phyloP scores from a whole-genome alignment of 2,888 invertebrate genomes.

The Limnephilus rhombicus region DNA sequence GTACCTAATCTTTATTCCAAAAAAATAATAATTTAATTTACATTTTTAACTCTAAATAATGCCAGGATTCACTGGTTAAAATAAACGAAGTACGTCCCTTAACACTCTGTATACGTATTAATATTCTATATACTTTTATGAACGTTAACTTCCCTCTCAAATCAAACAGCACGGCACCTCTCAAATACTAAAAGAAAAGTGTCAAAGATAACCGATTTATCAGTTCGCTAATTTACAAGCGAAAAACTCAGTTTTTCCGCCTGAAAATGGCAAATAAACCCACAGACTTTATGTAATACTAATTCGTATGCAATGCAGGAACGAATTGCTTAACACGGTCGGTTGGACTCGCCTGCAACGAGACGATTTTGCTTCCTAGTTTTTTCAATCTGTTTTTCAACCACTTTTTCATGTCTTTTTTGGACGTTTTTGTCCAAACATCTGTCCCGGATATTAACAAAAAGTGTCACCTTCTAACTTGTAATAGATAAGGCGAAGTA shows the following conservation, averaged over 20 bases:
- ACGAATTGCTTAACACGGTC: conserved; percentile 36
- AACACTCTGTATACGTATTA: no score
- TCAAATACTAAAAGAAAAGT: not conserved
- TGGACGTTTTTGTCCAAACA: conserved; percentile 19
- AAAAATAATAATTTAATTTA: no score
- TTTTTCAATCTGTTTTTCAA: conserved; percentile 20
- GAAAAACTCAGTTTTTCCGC: not conserved
- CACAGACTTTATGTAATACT: conserved; percentile 18
- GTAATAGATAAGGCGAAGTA: not conserved
- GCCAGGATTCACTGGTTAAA: no score
- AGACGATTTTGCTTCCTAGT: conserved; percentile 38
- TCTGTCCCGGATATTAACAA: conserved; percentile 47
- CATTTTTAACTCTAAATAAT: no score
- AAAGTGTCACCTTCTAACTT: conserved; percentile 43
- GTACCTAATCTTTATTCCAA: no score
- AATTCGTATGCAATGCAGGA: conserved; percentile 45
- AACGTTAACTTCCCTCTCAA: not conserved
- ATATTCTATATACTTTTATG: no score
- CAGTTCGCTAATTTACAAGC: not conserved
- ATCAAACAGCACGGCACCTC: not conserved
- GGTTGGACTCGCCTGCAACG: conserved; percentile 9
- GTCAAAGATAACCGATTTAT: not conserved
- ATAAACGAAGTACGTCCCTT: no score
- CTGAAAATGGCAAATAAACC: conserved; percentile 3
- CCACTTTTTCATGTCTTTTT: not conserved